Evolutionary conservation across 2,888 invertebrate genomes (phyloP), one percentile per base, ranked within the genome.

Genomic region (Plebejus argus): DNA sequence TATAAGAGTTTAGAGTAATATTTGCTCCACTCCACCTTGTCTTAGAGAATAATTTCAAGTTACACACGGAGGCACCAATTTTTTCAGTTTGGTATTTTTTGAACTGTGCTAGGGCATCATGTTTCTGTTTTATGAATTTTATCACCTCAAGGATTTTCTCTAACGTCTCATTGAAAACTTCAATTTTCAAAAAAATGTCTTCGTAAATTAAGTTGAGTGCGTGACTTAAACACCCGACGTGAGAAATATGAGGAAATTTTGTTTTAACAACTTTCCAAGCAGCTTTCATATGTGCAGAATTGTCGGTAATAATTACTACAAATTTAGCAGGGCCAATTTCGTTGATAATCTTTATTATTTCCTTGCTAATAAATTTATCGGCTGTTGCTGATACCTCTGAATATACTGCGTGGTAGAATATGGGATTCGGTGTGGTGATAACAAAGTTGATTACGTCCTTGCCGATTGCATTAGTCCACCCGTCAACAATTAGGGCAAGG

Each of bases 171-270:
- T 58, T 58, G 18, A 58, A 58, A 58, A 15, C 10, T n/a, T n/a
- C n/a, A 15, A 58, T 15, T 58, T 58, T n/a, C 5, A 4, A n/a
- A 15, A 58, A n/a, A 58, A 58, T 58, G 10, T 58, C 15, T 58
- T 58, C n/a, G 10, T 58, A 58, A n/a, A 58, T 58, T 58, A 58
- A 58, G n/a, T 58, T 58, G n/a, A 58, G 58, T n/a, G 58, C 10
- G 58, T 58, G 58, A 15, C 3, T 58, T n/a, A 58, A 15, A 58
- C 58, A 58, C 5, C 58, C 58, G 7, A 58, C 3, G 58, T 8
- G 1, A n/a, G 10, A 58, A n/a, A 58, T 58, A 58, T 58, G 18
- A 58, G 58, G 58, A 58, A 10, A 15, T 15, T 15, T 58, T 58
- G 18, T 58, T 58, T 58, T 58, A 2, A 58, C n/a, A n/a, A 58